Evolutionary conservation across 1,140 invertebrate species (phyloP).

Genomic region (Zophobas morio): DNA sequence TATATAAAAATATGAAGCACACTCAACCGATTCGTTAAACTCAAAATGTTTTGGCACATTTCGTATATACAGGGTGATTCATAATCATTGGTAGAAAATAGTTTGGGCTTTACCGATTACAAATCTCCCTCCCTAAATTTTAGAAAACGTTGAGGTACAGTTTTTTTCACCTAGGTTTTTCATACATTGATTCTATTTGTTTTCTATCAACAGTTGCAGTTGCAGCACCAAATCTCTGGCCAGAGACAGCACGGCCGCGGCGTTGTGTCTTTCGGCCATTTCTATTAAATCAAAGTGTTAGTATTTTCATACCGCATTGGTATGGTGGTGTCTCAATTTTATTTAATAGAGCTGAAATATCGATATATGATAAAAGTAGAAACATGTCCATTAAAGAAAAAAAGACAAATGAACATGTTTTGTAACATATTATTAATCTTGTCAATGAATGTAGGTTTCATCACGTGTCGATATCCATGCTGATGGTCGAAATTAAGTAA

Average conservation of each 20-base stretch:
- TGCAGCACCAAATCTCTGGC: constrained; percentile 88
- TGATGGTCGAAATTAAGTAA: no score
- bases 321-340: neutral
- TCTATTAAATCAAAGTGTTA: constrained; percentile 75
- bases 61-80: constrained; percentile 7
- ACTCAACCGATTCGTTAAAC: constrained; percentile 33
- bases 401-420: constrained; percentile 34
- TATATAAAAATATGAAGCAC: constrained; percentile 42
- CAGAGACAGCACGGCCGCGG: constrained; percentile 83
- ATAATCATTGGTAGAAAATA: neutral
- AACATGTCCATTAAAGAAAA: no score
- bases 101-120: neutral
- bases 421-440: no score
- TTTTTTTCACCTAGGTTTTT: constrained; percentile 27
- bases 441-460: no score
- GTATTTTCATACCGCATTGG: neutral
- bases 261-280: constrained; percentile 95
- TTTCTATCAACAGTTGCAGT: constrained; percentile 92
- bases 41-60: constrained; percentile 22
- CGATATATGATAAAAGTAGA: no score
- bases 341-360: no score
- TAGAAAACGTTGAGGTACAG: constrained; percentile 22
- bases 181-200: constrained; percentile 74
- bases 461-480: no score
- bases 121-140: neutral